These are phyloP conservation scores for Corynorhinus townsendii DNA, from an alignment of 2,113 vertebrate genomes.

Conservation along the genomic window DNA sequence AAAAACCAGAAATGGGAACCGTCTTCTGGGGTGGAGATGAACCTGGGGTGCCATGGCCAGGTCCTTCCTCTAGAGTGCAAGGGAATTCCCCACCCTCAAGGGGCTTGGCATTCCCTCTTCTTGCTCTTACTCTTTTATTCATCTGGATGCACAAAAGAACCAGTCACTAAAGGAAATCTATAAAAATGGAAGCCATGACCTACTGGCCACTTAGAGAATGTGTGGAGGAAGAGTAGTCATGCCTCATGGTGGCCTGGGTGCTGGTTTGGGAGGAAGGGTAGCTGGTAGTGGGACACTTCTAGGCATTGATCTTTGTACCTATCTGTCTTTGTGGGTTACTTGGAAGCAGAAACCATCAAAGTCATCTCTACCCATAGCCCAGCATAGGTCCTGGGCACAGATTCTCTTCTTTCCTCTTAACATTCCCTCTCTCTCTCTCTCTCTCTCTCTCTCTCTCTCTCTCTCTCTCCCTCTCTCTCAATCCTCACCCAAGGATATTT, in stretches of 20 bases:
- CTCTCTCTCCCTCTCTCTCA: no score
- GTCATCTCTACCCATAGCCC: neutral
- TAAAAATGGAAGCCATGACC: neutral
- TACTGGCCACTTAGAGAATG: neutral
- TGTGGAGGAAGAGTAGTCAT: neutral
- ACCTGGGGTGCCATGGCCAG: neutral
- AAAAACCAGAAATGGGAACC: neutral
- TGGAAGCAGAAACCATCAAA: neutral
- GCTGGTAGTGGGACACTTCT: neutral
- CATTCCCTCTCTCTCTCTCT: neutral
- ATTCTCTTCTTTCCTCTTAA: neutral
- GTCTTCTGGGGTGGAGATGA: neutral
- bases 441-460: no score
- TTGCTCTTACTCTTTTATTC: neutral
- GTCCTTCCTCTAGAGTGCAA: neutral
- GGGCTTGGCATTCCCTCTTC: neutral
- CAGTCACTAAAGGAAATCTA: neutral
- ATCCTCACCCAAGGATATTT: no score
- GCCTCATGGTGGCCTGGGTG: neutral
- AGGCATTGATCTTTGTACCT: neutral
- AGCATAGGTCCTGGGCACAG: neutral
- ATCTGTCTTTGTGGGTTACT: neutral
- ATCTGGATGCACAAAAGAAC: neutral
- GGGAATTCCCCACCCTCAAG: fast-evolving
- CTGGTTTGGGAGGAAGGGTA: neutral